Percentiles rank a stretch among this genome's conserved stretches.
Evolutionary conservation across 2,888 invertebrate species (phyloP).

Genomic region (Lasioglossum lativentre): DNA sequence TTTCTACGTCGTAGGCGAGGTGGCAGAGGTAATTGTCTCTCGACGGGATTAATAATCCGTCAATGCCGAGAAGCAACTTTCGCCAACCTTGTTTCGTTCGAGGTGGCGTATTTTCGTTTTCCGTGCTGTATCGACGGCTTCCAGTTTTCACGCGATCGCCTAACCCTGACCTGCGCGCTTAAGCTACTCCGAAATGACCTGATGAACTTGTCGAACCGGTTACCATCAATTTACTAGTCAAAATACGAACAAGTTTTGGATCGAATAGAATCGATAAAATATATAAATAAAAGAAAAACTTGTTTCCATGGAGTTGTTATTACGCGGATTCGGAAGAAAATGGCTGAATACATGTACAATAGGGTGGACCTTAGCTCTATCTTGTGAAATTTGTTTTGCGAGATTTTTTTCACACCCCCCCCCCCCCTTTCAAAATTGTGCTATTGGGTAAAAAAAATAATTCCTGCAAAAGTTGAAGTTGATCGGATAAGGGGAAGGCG

Average conservation of each 20-base stretch:
- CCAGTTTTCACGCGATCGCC: conserved; percentile 45
- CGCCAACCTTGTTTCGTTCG: conserved; percentile 59
- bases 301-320: neutral
- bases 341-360: too few species aligned
- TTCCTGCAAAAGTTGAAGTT: too few species aligned
- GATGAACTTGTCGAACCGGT: neutral
- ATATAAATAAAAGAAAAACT: neutral
- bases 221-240: neutral
- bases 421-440: too few species aligned
- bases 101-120: conserved; percentile 31
- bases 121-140: conserved; percentile 23
- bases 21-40: conserved; percentile 25
- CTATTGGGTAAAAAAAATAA: too few species aligned
- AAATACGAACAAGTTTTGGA: neutral
- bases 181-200: neutral
- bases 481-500: too few species aligned
- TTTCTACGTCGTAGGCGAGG: neutral
- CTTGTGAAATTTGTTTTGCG: too few species aligned
- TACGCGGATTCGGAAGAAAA: too few species aligned
- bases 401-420: too few species aligned
- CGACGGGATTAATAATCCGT: conserved; percentile 57
- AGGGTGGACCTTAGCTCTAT: too few species aligned
- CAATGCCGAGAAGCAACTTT: conserved; percentile 57
- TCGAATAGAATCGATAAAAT: neutral
- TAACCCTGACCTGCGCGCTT: conserved; percentile 12